Evolutionary conservation across 2,888 invertebrate genomes (phyloP), one percentile per base, ranked within the genome.

Genomic region (Lathronympha strigana): DNA sequence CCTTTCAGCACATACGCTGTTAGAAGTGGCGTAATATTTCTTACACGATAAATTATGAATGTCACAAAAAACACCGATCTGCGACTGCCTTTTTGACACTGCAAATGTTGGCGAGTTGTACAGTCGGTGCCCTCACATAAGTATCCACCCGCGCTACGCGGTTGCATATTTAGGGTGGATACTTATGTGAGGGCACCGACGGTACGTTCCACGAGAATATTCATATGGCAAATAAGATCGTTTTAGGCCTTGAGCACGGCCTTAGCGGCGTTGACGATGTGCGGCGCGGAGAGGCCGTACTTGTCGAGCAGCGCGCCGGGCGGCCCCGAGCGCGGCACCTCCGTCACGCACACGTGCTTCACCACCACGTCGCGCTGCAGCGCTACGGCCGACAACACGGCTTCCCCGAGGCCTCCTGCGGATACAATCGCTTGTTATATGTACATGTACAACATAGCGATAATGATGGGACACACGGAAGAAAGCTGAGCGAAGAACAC

Each of bases 381-480:
- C 1, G 97, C 94, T 66, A 98, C 93, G 6, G 96, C 97, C 0
- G 96, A 95, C 13, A 95, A 84, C 8, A 99, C 99, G 17, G 99
- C 98, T 84, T 99, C 99, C 68, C 99, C 99, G 62, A 99, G 82
- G 58, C 99, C 99, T 69, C 99, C 97, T 95, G 82, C 31, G 63
- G 13, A 23, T 28, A 3, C 3, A 13, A 21, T 19, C 2, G 28
- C 2, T 31, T 4, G 4, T 38, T 6, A 4, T 33, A 33, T 33
- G 11, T 1, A 33, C n/a, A n/a, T n/a, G n/a, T n/a, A n/a, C n/a
- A n/a, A n/a, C n/a, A n/a, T n/a, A n/a, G n/a, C n/a, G n/a, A n/a
- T n/a, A n/a, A n/a, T n/a, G n/a, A n/a, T n/a, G n/a, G n/a, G n/a
- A n/a, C n/a, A n/a, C n/a, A n/a, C n/a, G n/a, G n/a, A n/a, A n/a